Evolutionary conservation across 2,113 vertebrate genomes (phyloP).

Genomic region (Lepus timidus): DNA sequence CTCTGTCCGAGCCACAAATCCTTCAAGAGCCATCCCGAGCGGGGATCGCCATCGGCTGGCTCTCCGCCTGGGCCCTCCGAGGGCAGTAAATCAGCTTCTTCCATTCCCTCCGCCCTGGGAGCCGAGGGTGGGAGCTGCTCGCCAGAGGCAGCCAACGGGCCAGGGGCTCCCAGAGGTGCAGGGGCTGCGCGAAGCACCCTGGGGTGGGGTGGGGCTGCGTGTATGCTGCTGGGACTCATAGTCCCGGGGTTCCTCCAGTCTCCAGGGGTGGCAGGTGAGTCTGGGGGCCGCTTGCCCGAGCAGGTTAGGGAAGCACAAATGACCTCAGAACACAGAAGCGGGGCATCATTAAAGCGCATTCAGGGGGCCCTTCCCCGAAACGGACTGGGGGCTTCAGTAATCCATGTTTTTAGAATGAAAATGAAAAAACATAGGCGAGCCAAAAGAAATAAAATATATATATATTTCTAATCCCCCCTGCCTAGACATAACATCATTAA

Average conservation of each 20-base stretch:
- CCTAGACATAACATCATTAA: constrained; percentile 73
- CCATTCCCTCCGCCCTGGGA: accelerated
- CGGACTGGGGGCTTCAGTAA: background rate
- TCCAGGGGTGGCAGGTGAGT: background rate
- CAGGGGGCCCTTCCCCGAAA: background rate
- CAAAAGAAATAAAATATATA: constrained; percentile 65
- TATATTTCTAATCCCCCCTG: constrained; percentile 27
- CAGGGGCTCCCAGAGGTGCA: background rate
- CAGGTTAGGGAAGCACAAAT: background rate
- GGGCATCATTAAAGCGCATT: background rate
- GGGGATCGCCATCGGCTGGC: background rate
- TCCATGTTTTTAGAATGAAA: constrained; percentile 58
- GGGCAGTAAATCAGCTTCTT: constrained; percentile 14
- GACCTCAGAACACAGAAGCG: background rate
- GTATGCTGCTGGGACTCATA: background rate
- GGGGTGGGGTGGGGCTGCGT: background rate
- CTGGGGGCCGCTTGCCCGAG: background rate
- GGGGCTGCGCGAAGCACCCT: accelerated
- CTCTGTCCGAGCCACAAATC: constrained; percentile 46
- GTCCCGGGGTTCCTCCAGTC: background rate
- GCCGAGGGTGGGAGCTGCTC: background rate
- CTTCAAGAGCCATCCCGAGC: constrained; percentile 28
- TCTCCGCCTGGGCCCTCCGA: background rate
- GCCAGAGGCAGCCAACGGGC: background rate
- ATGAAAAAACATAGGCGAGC: constrained; percentile 40